phyloP scores from a whole-genome alignment of 2,888 invertebrate species.

The Caprella mutica region DNA sequence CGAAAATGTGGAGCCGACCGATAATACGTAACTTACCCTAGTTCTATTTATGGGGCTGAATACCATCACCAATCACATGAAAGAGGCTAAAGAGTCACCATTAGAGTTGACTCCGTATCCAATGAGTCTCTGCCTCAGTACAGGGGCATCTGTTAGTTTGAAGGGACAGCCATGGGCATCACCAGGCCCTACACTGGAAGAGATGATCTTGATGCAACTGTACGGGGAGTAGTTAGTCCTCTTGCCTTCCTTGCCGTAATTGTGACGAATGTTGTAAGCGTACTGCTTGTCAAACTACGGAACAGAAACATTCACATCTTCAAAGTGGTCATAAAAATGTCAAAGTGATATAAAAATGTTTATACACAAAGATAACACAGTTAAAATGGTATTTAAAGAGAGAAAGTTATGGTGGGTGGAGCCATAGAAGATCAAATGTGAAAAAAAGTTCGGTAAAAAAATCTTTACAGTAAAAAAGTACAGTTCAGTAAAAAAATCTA shows the following conservation, averaged over 20 bases:
- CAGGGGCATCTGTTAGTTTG: constrained; percentile 59
- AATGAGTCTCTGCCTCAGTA: constrained; percentile 59
- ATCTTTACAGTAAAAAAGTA: too few species aligned
- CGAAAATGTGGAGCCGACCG: too few species aligned
- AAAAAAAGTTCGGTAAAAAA: neutral
- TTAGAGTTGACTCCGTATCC: constrained; percentile 54
- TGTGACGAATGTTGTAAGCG: constrained; percentile 79
- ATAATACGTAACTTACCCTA: too few species aligned
- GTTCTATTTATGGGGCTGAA: too few species aligned
- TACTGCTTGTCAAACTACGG: constrained; percentile 79
- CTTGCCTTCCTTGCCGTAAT: constrained; percentile 91
- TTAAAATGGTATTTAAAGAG: too few species aligned
- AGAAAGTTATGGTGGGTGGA: too few species aligned
- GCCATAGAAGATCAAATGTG: too few species aligned
- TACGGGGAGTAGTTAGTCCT: constrained; percentile 77
- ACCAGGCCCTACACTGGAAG: constrained; percentile 57
- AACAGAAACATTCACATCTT: too few species aligned
- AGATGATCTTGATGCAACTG: constrained; percentile 84
- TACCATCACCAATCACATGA: neutral
- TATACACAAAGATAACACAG: too few species aligned
- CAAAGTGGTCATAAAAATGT: too few species aligned
- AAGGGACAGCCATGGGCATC: constrained; percentile 93
- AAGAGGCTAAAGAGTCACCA: constrained; percentile 10
- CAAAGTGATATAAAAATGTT: too few species aligned
- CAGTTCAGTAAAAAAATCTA: too few species aligned